Evolutionary conservation across 2,797 vertebrate species (phyloP), one percentile per base, ranked within the genome.

Genomic region (Anguilla megastoma): DNA sequence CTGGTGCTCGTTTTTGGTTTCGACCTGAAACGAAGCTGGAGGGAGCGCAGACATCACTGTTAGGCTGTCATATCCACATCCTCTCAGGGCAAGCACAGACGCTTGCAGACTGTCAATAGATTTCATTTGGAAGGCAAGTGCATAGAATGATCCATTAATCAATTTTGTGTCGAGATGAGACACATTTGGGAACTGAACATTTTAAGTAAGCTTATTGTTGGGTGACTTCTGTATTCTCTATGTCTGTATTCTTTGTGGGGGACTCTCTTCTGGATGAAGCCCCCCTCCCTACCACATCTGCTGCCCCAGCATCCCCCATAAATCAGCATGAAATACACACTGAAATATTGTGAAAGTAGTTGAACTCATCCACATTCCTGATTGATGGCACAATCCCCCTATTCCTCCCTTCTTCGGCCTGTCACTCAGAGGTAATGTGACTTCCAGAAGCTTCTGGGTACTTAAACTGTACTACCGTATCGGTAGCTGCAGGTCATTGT

Each of bases 301-400:
- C 79, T 48, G n/a, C 45, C 21, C 45, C 45, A 48, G 18, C n/a
- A 45, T 82, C 21, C 6, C 41, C 24, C 63, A 87, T 63, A n/a
- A 89, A 87, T 90, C 24, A 56, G 74, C 85, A 76, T 83, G 18
- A 87, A 84, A 50, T 16, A 54, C 69, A 60, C 54, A 86, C 16
- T 86, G 56, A 79, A 71, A 86, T 52, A 87, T 85, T 33, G 12
- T 88, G 36, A 71, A 85, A 54, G 45, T 86, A 24, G 33, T 60
- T 79, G 36, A 87, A 52, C 71, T n/a, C 56, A 84, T 84, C 52
- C 48, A 84, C 83, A 16, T 84, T 84, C 21, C 0, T 54, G 27
- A 56, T 56, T 84, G 12, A 84, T 33, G 10, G n/a, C 5, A 27
- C 63, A 27, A 48, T 82, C 41, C 27, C 45, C 80, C 83, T 50